phyloP scores from a whole-genome alignment of 2,888 invertebrate genomes.

The Euspilapteryx auroguttella region DNA sequence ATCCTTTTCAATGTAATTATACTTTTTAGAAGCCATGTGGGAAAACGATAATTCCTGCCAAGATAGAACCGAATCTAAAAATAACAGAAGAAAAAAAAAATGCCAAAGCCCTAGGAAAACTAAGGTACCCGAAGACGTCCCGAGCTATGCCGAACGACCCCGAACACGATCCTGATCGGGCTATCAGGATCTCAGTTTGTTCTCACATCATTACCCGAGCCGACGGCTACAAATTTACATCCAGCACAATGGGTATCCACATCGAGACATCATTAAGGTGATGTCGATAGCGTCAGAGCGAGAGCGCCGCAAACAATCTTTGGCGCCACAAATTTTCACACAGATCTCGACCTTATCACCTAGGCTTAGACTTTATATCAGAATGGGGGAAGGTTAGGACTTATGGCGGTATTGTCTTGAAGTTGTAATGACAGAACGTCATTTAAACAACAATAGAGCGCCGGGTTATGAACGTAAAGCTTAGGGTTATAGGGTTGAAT shows the following conservation, averaged over 20 bases:
- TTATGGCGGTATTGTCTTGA: too few relatives aligned
- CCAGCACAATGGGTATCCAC: constrained; percentile 62
- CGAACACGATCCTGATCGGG: constrained; percentile 45
- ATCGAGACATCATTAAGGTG: constrained; percentile 63
- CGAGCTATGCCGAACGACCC: too few relatives aligned
- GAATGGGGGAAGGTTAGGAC: too few relatives aligned
- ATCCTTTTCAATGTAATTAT: too few relatives aligned
- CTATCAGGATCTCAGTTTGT: constrained; percentile 59
- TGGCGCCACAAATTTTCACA: constrained; percentile 10
- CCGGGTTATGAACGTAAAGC: constrained; percentile 31
- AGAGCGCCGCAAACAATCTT: constrained; percentile 21
- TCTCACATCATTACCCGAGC: constrained; percentile 63
- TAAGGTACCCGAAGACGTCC: too few relatives aligned
- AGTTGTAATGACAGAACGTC: constrained; percentile 49
- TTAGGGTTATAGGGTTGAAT: constrained; percentile 23
- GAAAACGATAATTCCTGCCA: too few relatives aligned
- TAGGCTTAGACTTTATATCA: too few relatives aligned
- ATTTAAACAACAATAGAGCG: constrained; percentile 30
- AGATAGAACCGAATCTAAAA: too few relatives aligned
- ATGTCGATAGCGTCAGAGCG: constrained; percentile 58
- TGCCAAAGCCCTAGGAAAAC: too few relatives aligned
- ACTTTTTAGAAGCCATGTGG: too few relatives aligned
- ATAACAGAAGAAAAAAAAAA: too few relatives aligned
- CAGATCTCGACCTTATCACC: constrained; percentile 20
- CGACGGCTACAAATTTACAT: constrained; percentile 63